A percentile compares a stretch with the other conserved stretches of the same genome.
Conservation (phyloP, 2,797 vertebrate species). For the Falco concolor region DNA sequence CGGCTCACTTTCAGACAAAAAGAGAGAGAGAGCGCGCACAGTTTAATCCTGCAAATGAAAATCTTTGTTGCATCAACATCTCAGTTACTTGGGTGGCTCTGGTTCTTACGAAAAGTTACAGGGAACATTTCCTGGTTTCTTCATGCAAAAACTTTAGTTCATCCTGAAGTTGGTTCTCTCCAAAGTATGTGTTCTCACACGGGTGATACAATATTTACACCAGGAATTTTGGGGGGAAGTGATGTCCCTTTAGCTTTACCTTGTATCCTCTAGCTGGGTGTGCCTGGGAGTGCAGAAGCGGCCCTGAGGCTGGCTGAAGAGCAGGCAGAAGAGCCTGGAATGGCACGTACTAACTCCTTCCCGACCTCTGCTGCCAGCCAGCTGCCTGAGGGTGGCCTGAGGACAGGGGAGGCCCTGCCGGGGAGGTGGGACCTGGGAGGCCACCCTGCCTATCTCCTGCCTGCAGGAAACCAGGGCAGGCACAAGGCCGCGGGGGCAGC, state of each 20-base stretch:
- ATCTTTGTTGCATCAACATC: background rate
- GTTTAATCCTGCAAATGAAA: background rate
- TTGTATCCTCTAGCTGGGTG: background rate
- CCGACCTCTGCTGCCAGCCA: background rate
- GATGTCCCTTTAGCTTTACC: background rate
- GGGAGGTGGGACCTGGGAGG: background rate
- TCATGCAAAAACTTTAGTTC: background rate
- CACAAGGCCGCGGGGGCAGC: background rate
- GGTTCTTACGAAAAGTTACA: background rate
- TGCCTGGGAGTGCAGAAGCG: accelerated
- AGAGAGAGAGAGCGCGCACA: no score
- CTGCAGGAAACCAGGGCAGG: background rate
- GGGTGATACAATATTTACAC: background rate
- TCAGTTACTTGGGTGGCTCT: background rate
- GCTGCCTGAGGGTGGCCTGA: background rate
- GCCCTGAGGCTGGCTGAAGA: background rate
- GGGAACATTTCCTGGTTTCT: background rate
- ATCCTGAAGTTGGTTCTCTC: background rate
- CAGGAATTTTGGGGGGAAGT: background rate
- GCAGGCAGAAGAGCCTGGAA: background rate
- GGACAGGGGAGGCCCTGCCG: background rate
- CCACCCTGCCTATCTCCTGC: background rate
- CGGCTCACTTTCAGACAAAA: background rate
- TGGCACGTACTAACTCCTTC: background rate
- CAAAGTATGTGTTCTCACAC: accelerated